Evolutionary conservation across 92 coral and sea anemone species (phyloP).

Genomic region (Phenganax subtilis): DNA sequence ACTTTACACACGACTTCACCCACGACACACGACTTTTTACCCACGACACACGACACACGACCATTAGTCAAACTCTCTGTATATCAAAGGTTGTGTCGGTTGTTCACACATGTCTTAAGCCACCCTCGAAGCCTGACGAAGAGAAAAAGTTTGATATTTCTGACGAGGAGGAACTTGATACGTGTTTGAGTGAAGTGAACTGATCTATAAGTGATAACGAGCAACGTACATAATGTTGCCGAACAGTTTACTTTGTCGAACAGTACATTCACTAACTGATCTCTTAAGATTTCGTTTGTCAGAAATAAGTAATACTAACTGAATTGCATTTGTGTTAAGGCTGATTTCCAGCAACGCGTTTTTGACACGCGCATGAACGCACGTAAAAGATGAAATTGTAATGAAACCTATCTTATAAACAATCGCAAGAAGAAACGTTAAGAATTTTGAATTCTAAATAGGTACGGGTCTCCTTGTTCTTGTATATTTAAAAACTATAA

Average conservation of each 20-base stretch:
- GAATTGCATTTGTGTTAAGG: not conserved
- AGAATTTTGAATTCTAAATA: too few species aligned
- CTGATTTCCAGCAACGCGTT: too few species aligned
- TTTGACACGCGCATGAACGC: too few species aligned
- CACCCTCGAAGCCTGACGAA: constrained; percentile 3
- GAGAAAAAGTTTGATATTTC: not conserved
- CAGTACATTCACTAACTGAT: constrained; percentile 3
- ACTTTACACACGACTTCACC: too few species aligned
- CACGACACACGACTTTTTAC: too few species aligned
- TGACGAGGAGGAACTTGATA: not conserved
- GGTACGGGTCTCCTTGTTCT: too few species aligned
- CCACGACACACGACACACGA: too few species aligned
- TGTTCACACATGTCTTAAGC: not conserved
- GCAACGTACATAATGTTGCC: not conserved
- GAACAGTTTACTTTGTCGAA: not conserved
- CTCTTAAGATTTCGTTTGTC: not conserved
- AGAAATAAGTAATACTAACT: not conserved
- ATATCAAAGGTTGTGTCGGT: constrained; percentile 8
- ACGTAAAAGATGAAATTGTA: too few species aligned
- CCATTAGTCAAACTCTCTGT: too few species aligned
- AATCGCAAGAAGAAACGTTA: too few species aligned
- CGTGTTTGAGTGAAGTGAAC: not conserved
- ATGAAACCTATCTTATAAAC: too few species aligned
- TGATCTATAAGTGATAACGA: not conserved
- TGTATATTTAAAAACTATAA: too few species aligned